A percentile compares a stretch with the other conserved stretches of the same genome.
Evolutionary conservation across 35 echinoderm and acorn worm species (phyloP).

Genomic region (Holothuria glaberrima): DNA sequence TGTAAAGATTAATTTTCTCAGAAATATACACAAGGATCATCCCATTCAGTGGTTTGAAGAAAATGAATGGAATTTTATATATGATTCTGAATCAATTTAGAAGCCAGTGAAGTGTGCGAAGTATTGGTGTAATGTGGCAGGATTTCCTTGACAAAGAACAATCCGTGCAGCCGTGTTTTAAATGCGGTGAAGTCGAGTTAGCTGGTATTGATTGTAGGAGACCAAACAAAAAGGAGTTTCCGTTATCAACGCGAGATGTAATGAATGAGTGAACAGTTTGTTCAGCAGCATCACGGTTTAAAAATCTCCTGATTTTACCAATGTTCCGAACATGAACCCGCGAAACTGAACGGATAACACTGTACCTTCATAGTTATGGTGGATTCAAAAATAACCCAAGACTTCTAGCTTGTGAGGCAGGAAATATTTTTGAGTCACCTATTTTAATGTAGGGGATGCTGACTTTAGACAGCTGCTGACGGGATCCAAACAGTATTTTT

Average conservation of each 20-base stretch:
- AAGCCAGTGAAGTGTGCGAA: neutral
- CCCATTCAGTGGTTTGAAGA: neutral
- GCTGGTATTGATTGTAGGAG: neutral
- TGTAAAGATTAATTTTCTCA: too few relatives aligned
- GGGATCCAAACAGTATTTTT: neutral
- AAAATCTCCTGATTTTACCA: neutral
- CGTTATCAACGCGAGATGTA: neutral
- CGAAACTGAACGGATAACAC: neutral
- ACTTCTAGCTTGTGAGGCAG: constrained; percentile 1
- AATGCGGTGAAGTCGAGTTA: neutral
- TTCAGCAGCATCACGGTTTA: constrained; percentile 3
- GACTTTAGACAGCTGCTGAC: neutral
- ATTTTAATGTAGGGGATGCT: neutral
- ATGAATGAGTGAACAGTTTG: neutral
- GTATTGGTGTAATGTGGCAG: neutral
- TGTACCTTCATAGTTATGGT: neutral
- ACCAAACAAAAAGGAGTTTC: neutral
- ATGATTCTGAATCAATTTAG: neutral
- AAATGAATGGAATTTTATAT: neutral
- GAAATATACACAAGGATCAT: neutral
- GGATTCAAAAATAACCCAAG: constrained; percentile 7
- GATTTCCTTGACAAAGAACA: neutral
- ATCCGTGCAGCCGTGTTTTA: neutral
- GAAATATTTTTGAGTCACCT: neutral
- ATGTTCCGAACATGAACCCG: neutral